These are phyloP conservation scores for Tanytarsus gracilentus DNA, from an alignment of 2,888 invertebrate species.

Conservation along the genomic window DNA sequence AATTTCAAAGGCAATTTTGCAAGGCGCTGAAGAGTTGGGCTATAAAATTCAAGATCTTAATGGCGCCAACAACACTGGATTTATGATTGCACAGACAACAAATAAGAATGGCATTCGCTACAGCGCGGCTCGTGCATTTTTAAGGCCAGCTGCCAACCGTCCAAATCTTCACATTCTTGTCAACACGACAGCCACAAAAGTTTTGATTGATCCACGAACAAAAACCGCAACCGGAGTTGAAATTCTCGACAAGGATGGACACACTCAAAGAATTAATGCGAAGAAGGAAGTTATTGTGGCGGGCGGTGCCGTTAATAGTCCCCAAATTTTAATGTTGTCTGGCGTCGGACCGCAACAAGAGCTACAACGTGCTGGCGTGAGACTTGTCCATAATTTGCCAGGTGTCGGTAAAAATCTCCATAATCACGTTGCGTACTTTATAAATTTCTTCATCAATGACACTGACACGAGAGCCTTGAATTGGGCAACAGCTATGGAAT, in stretches of 20 bases:
- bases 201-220: slow-evolving; percentile 64
- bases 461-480: slow-evolving; percentile 78
- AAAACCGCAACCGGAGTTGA: slow-evolving; percentile 72
- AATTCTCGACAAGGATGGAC: slow-evolving; percentile 44
- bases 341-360: slow-evolving; percentile 76
- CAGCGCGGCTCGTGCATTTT: slow-evolving; percentile 71
- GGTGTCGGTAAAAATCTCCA: slow-evolving; percentile 72
- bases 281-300: slow-evolving; percentile 70
- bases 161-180: slow-evolving; percentile 74
- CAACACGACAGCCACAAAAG: slow-evolving; percentile 67
- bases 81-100: slow-evolving; percentile 81
- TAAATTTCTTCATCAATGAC: slow-evolving; percentile 73
- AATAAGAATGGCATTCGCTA: slow-evolving; percentile 76
- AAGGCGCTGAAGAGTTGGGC: slow-evolving; percentile 69
- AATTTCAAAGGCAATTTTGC: slow-evolving; percentile 63
- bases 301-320: slow-evolving; percentile 85
- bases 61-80: slow-evolving; percentile 70
- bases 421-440: slow-evolving; percentile 73
- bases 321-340: slow-evolving; percentile 83
- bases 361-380: slow-evolving; percentile 50
- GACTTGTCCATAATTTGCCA: slow-evolving; percentile 56
- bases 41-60: slow-evolving; percentile 71
- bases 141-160: slow-evolving; percentile 66
- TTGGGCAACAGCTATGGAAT: slow-evolving; percentile 89
- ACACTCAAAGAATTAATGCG: slow-evolving; percentile 55